Evolutionary conservation across 2,113 vertebrate genomes (phyloP).

Genomic region (Dipodomys stephensi): DNA sequence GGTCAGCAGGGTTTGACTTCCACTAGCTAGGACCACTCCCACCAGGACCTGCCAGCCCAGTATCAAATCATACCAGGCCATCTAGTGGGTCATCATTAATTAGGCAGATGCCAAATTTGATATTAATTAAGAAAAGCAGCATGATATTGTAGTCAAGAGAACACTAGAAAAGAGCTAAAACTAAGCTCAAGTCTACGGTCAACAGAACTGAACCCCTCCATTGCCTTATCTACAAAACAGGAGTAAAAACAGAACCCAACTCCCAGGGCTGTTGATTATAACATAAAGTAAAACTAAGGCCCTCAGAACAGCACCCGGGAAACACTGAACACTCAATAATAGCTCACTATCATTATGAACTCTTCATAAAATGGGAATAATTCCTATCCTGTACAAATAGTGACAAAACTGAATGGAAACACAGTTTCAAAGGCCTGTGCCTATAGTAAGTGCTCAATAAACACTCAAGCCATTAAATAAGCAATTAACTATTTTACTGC

Average conservation of each 20-base stretch:
- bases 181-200: neutral
- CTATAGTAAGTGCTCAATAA: constrained; percentile 48
- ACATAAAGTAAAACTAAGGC: neutral
- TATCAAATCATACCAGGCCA: neutral
- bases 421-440: neutral
- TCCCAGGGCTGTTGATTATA: neutral
- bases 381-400: neutral
- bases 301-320: neutral
- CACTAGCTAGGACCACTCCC: neutral
- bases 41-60: neutral
- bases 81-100: neutral
- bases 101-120: neutral
- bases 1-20: neutral
- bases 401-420: neutral
- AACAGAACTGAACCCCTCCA: neutral
- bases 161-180: neutral
- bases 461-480: neutral
- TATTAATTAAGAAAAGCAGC: neutral
- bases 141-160: neutral
- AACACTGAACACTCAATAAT: neutral
- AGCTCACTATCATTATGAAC: neutral
- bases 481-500: neutral
- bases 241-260: neutral
- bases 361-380: neutral
- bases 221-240: neutral